Conservation (phyloP, 1,140 invertebrate species). For the Zaprionus nigranus region DNA sequence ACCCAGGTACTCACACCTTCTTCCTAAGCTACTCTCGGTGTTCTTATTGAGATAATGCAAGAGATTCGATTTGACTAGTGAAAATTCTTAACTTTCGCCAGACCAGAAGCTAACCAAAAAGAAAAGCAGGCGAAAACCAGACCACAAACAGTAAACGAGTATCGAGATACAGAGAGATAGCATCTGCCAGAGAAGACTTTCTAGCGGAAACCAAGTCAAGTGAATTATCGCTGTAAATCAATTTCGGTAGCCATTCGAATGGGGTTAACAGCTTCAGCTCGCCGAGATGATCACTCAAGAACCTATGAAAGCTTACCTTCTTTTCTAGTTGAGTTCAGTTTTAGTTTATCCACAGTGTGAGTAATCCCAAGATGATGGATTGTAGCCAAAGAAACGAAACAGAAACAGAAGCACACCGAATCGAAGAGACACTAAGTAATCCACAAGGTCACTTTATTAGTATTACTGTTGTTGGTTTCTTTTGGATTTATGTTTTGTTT, state of each 20-base stretch:
- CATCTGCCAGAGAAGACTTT: constrained; percentile 50
- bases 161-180: constrained; percentile 15
- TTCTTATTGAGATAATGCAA: constrained; percentile 15
- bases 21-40: neutral
- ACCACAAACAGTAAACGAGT: constrained; percentile 33
- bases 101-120: constrained; percentile 13
- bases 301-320: constrained; percentile 54
- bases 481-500: constrained; percentile 19
- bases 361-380: constrained; percentile 70
- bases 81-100: constrained; percentile 73
- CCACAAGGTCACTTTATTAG: constrained; percentile 62
- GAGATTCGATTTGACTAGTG: constrained; percentile 37
- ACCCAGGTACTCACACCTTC: no score
- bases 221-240: constrained; percentile 60
- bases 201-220: constrained; percentile 50
- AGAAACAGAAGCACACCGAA: constrained; percentile 14
- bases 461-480: constrained; percentile 33
- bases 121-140: constrained; percentile 35
- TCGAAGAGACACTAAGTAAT: constrained; percentile 42
- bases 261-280: constrained; percentile 39
- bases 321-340: constrained; percentile 13
- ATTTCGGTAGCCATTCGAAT: constrained; percentile 44
- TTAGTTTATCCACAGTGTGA: constrained; percentile 22
- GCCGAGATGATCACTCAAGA: constrained; percentile 15
- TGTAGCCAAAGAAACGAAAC: constrained; percentile 10